A percentile compares a stretch with the other conserved stretches of the same genome.
phyloP scores from a whole-genome alignment of 64 coral and sea anemone species.

The Platygyra sinensis region DNA sequence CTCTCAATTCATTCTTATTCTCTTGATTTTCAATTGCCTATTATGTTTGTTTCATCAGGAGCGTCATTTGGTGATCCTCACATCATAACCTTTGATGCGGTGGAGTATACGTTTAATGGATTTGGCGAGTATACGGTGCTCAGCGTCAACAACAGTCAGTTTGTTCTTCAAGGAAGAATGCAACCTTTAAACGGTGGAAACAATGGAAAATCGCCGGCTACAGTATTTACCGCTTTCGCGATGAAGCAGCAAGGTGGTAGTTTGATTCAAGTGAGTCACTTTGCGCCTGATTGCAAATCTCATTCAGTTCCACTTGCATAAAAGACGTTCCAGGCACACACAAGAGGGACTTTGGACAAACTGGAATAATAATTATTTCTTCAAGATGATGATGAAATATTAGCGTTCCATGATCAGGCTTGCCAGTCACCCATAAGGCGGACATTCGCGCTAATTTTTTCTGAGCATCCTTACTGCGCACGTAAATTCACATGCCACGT shows the following conservation, averaged over 20 bases:
- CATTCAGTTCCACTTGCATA: too few species aligned
- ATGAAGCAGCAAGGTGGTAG: constrained; percentile 1
- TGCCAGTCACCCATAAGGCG: neutral
- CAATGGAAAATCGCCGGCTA: neutral
- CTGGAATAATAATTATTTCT: neutral
- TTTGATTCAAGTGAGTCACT: constrained; percentile 13
- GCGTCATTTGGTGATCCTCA: constrained; percentile 63
- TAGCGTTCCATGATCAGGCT: neutral
- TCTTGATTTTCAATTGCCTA: neutral
- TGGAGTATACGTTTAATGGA: constrained; percentile 64
- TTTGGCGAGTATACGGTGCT: constrained; percentile 55
- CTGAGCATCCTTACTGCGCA: too few species aligned
- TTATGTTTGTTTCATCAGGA: neutral
- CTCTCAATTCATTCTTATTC: too few species aligned
- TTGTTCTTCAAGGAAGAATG: constrained; percentile 43
- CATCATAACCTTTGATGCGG: constrained; percentile 48
- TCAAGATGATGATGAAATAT: neutral
- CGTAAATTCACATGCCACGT: too few species aligned
- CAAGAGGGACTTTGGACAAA: too few species aligned
- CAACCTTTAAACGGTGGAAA: neutral
- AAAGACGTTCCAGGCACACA: too few species aligned
- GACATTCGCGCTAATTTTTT: too few species aligned
- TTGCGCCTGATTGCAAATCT: neutral
- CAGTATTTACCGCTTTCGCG: constrained; percentile 29
- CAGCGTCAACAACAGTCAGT: neutral